These are phyloP conservation scores for Clivina fossor DNA, from an alignment of 2,888 invertebrate species.

Conservation along the genomic window DNA sequence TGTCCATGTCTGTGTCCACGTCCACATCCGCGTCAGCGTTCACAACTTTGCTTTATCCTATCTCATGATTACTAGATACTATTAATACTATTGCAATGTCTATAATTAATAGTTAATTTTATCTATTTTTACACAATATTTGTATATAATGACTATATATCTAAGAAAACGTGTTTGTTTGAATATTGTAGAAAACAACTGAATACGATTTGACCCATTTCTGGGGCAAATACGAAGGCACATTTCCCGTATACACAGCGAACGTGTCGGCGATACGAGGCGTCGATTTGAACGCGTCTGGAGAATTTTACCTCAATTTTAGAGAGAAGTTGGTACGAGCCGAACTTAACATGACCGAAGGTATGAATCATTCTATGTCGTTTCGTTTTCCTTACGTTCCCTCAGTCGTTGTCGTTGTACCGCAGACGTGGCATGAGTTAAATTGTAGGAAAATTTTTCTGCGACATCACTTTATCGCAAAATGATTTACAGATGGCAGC, in stretches of 20 bases:
- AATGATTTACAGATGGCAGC: constrained; percentile 57
- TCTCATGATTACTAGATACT: background rate
- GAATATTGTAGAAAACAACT: constrained; percentile 56
- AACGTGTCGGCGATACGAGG: constrained; percentile 62
- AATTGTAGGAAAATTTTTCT: constrained; percentile 10
- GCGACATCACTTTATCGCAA: constrained; percentile 4
- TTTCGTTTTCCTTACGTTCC: background rate
- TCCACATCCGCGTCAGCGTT: constrained; percentile 24
- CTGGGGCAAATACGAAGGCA: constrained; percentile 56
- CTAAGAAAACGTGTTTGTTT: constrained; percentile 14
- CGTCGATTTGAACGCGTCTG: constrained; percentile 61
- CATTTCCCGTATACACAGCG: constrained; percentile 58
- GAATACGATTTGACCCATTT: constrained; percentile 62
- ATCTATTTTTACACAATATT: background rate
- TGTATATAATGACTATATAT: background rate
- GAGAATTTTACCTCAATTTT: constrained; percentile 61
- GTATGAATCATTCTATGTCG: constrained; percentile 49
- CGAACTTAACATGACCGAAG: constrained; percentile 69
- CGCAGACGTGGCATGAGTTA: background rate
- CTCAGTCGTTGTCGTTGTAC: constrained; percentile 1
- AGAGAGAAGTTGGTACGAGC: constrained; percentile 62
- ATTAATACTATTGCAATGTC: no score
- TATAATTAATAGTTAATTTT: background rate
- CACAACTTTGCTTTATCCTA: constrained; percentile 17
- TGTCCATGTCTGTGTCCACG: constrained; percentile 11